A percentile compares a stretch with the other conserved stretches of the same genome.
Evolutionary conservation across 2,797 vertebrate species (phyloP).

Genomic region (Sebastes alutus): DNA sequence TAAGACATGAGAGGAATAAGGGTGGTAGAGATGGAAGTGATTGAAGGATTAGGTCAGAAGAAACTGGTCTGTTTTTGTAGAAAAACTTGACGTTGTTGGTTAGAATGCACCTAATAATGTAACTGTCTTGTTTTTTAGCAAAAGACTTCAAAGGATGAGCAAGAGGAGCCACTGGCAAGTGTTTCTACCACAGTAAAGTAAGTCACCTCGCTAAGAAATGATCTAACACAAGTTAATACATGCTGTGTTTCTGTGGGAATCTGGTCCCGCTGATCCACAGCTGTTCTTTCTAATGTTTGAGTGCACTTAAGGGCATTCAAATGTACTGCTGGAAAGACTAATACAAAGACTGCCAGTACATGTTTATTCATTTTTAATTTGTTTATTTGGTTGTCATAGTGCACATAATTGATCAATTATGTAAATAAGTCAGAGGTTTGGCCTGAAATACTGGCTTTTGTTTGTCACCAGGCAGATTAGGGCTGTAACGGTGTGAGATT

Average conservation of each 20-base stretch:
- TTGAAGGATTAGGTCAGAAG: not conserved
- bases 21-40: not conserved
- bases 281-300: not conserved
- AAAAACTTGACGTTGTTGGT: not conserved
- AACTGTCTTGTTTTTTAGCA: slow-evolving; percentile 48
- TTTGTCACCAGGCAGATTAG: not conserved
- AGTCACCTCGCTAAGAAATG: slow-evolving; percentile 20
- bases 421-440: not conserved
- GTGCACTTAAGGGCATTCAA: not conserved
- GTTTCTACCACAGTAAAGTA: slow-evolving; percentile 68
- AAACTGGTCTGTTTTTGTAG: not conserved
- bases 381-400: not conserved
- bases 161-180: slow-evolving; percentile 45
- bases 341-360: not conserved
- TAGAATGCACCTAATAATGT: not conserved
- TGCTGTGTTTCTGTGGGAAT: not conserved
- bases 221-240: not conserved
- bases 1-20: not conserved
- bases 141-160: slow-evolving; percentile 66
- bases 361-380: not conserved
- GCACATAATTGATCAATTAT: not conserved
- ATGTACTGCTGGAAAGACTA: not conserved
- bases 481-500: too few relatives aligned
- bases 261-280: not conserved
- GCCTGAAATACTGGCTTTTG: not conserved